Percentiles rank a stretch among this genome's conserved stretches.
Evolutionary conservation across 2,797 vertebrate genomes (phyloP).

Genomic region (Cyclura pinguis): DNA sequence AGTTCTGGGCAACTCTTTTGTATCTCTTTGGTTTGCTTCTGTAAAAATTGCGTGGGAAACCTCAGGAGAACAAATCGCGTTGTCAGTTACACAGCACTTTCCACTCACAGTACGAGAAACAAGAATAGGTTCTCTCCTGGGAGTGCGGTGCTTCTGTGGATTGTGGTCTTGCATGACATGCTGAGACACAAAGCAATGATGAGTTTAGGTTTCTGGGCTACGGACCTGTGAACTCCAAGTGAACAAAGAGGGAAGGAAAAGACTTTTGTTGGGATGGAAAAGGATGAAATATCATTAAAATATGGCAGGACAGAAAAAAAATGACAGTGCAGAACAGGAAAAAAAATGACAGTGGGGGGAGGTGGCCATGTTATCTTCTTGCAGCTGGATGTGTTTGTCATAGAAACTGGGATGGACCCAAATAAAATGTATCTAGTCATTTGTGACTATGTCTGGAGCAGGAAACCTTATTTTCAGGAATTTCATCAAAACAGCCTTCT

Average conservation of each 20-base stretch:
- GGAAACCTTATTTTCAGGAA: not conserved
- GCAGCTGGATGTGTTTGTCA: not conserved
- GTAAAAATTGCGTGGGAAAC: constrained; percentile 14
- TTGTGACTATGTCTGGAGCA: not conserved
- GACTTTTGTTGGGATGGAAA: not conserved
- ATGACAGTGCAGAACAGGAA: not conserved
- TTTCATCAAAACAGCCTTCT: not conserved
- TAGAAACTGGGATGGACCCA: not conserved
- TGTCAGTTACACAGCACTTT: constrained; percentile 12
- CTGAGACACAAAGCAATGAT: not conserved
- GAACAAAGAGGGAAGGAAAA: not conserved
- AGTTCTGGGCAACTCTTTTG: not conserved
- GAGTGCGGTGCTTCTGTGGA: not conserved
- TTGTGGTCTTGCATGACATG: constrained; percentile 15
- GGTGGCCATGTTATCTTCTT: not conserved
- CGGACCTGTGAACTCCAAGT: not conserved
- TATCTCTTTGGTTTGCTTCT: not conserved
- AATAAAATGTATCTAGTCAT: not conserved
- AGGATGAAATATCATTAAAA: not conserved
- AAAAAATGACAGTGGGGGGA: not conserved
- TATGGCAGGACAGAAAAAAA: not conserved
- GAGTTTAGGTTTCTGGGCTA: not conserved
- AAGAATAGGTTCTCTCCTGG: constrained; percentile 13
- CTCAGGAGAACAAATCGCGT: constrained; percentile 12
- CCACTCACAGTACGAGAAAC: not conserved